Conservation (phyloP, 1,140 invertebrate species). For the Ectropis grisescens region DNA sequence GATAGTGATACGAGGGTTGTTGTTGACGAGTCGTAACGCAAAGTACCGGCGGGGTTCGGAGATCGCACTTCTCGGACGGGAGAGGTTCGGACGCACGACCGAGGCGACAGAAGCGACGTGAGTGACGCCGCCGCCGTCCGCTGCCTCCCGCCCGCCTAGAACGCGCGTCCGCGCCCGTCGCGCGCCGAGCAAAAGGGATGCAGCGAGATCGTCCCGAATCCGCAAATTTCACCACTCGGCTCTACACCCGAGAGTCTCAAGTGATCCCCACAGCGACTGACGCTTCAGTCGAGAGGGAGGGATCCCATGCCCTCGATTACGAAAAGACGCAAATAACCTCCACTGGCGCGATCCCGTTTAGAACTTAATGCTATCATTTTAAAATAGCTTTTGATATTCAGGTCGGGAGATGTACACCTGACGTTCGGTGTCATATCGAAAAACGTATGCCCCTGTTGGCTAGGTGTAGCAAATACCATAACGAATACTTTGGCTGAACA, state of each 20-base stretch:
- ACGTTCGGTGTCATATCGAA: slow-evolving; percentile 63
- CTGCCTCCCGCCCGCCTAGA: slow-evolving; percentile 46
- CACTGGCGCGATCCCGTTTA: slow-evolving; percentile 13
- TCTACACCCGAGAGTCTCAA: slow-evolving; percentile 58
- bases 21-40: slow-evolving; percentile 33
- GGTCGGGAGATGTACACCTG: slow-evolving; percentile 56
- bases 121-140: slow-evolving; percentile 41
- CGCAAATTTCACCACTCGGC: slow-evolving; percentile 60
- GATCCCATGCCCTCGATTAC: slow-evolving; percentile 23
- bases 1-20: slow-evolving; percentile 1
- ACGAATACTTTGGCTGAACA: slow-evolving; percentile 66
- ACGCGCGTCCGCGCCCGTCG: slow-evolving; percentile 41
- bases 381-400: slow-evolving; percentile 29
- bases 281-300: slow-evolving; percentile 56
- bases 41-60: slow-evolving; percentile 53
- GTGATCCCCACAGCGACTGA: slow-evolving; percentile 48
- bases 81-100: slow-evolving; percentile 60
- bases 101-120: slow-evolving; percentile 56
- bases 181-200: slow-evolving; percentile 59
- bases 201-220: slow-evolving; percentile 40
- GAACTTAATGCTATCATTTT: slow-evolving; percentile 22
- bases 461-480: slow-evolving; percentile 68
- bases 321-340: slow-evolving; percentile 26
- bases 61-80: slow-evolving; percentile 57
- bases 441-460: slow-evolving; percentile 65